Evolutionary conservation across 2,113 vertebrate species (phyloP).

Genomic region (Ailurus styani): DNA sequence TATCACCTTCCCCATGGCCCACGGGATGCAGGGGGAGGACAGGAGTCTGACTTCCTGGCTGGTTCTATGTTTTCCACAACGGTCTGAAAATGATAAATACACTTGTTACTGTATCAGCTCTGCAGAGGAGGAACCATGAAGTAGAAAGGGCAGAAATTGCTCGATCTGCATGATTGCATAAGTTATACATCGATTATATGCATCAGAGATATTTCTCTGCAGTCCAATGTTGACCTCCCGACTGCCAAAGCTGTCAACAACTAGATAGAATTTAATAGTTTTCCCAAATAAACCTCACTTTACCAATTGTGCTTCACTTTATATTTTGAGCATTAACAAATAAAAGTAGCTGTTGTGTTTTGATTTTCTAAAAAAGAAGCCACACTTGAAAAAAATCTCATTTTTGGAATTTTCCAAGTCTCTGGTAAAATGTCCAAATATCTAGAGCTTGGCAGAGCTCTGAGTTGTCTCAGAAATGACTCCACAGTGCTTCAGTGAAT

Average conservation of each 20-base stretch:
- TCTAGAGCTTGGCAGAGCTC: not conserved
- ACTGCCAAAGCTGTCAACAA: not conserved
- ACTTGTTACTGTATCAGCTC: not conserved
- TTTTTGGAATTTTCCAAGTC: constrained; percentile 56
- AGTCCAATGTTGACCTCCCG: not conserved
- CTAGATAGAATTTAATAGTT: not conserved
- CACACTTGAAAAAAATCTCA: not conserved
- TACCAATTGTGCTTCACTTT: not conserved
- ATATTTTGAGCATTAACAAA: not conserved
- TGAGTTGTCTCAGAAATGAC: not conserved
- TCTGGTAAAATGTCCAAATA: constrained; percentile 20
- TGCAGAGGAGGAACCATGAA: not conserved
- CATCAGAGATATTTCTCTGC: not conserved
- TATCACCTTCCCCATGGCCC: not conserved
- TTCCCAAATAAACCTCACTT: not conserved
- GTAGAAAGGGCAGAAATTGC: not conserved
- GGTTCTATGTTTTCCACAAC: not conserved
- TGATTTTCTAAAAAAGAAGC: not conserved
- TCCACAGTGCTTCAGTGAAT: not conserved
- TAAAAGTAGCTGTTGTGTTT: not conserved
- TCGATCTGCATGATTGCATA: not conserved
- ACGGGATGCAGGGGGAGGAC: not conserved
- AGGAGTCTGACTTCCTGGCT: not conserved
- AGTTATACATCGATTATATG: too few relatives aligned
- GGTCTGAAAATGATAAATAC: not conserved